Evolutionary conservation across 2,888 invertebrate genomes (phyloP), one percentile per base, ranked within the genome.

Genomic region (Aphidius colemani): DNA sequence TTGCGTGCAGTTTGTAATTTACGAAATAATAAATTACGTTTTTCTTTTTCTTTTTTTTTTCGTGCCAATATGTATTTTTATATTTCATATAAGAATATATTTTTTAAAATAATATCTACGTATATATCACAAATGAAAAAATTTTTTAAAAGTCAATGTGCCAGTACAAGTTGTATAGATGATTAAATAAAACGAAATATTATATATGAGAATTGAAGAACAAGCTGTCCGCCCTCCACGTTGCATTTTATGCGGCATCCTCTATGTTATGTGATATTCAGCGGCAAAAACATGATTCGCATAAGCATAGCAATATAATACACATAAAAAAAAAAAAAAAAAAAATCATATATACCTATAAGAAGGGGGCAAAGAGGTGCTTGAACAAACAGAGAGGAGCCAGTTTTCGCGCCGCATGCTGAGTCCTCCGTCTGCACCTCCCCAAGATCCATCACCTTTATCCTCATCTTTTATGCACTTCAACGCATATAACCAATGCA

Each of bases 371-470:
- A 58, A 57, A 70, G 67, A 69, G 66, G 69, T 67, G 72, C 73
- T 75, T 76, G 72, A 71, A 68, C 72, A 77, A 77, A 77, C 75
- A 77, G 75, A 30, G 30, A 74, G 71, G 71, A 76, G 74, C 74
- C 74, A 73, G 72, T 75, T 77, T 75, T 74, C 75, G 76, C 57
- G 39, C 72, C 71, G 69, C 71, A 68, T 67, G 71, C 69, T 71
- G 70, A 65, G 67, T 65, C 59, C 59, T 53, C 64, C 46, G 75
- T 75, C 74, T 68, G 70, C 75, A 75, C 75, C 74, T 75, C 72
- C 72, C 69, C 67, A 61, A 71, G 74, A 77, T 77, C 74, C 75
- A 77, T 76, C 77, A 76, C 72, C 67, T 65, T 55, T 60, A 64
- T 57, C 56, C 55, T 59, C 63, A 49, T 66, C 55, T 63, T 59